Base-by-base conservation (phyloP, 2,888 invertebrate species). In the Hecatera dysodea region DNA sequence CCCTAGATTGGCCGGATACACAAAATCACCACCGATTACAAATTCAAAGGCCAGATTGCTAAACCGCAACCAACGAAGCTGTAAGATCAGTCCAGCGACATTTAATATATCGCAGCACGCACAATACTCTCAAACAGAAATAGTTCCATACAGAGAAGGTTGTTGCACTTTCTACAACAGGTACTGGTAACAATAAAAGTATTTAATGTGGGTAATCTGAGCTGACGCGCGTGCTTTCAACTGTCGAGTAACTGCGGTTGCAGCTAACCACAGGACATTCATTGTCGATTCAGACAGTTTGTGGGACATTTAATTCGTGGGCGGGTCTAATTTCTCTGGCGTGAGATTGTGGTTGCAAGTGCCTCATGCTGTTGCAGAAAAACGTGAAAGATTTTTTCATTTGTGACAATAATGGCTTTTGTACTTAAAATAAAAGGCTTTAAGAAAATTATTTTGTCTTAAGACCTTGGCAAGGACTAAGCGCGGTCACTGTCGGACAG, bases 151-250 rank as follows among this genome's bases (percentile, higher is more conserved):
- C 60, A 65, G 68, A 69, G 56, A 67, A 67, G 85, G 84, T 81
- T 86, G 84, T 86, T 87, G 86, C 79, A 85, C 88, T 85, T 86
- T 82, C 84, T 83, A 83, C 80, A 85, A 67, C 81, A 84, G 74
- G 81, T 69, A 69, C 67, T 66, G 19, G 48, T 46, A 60, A 84
- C 80, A 86, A 89, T 87, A 87, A 86, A 88, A 85, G 82, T 86
- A 84, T 80, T 84, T 75, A 81, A 72, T 80, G 61, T 69, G 17
- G 57, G 84, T 85, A 88, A 89, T 72, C 67, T 67, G 85, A 89
- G 81, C 80, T 72, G 77, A 44, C 42, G 84, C 73, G 84, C 83
- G 85, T 84, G 87, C 89, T 75, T 82, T 78, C 82, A 79, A 73
- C 84, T 52, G 61, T 29, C 67, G 65, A 53, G 46, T 55, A 63